Evolutionary conservation across 2,888 invertebrate species (phyloP), one percentile per base, ranked within the genome.

Genomic region (Drosophila neoperkinsi): DNA sequence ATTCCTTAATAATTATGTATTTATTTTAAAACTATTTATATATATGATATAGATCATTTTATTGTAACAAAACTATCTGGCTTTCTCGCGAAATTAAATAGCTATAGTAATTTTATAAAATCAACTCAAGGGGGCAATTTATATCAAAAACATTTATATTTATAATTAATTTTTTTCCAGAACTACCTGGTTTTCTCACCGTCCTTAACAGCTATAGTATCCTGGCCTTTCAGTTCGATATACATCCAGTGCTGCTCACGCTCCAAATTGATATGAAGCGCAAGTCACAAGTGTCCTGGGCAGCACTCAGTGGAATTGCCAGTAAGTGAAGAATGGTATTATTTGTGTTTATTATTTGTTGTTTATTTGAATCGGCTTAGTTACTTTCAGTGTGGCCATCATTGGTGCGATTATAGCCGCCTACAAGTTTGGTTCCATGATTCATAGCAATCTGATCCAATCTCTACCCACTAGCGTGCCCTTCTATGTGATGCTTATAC

Each of bases 201-300:
- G 93, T 96, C 36, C 93, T 96, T 0, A 94, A 94, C 33, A 95
- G 95, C 1, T 96, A 96, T 76, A 96, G 96, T 52, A 95, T 96
- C 46, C 93, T 96, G 63, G 95, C 95, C 3, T 96, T 96, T 88
- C 96, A 96, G 93, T 97, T 97, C 84, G 97, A 97, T 91, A 96
- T 97, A 65, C 97, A 97, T 93, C 97, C 97, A 1, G 95, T 96
- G 90, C 94, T 98, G 88, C 95, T 98, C 77, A 98, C 98, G 0
- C 96, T 98, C 58, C 98, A 98, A 94, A 96, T 98, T 75, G 98
- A 98, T 92, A 98, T 98, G 98, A 95, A 95, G 74, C 95, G 96
- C 74, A 96, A 97, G 77, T 93, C 94, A 2, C 95, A 96, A 84
- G 96, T 98, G 76, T 95, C 96, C 79, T 94, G 94, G 84, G 97